These are phyloP conservation scores for Potorous gilbertii DNA, from an alignment of 2,797 vertebrate genomes.

Conservation along the genomic window DNA sequence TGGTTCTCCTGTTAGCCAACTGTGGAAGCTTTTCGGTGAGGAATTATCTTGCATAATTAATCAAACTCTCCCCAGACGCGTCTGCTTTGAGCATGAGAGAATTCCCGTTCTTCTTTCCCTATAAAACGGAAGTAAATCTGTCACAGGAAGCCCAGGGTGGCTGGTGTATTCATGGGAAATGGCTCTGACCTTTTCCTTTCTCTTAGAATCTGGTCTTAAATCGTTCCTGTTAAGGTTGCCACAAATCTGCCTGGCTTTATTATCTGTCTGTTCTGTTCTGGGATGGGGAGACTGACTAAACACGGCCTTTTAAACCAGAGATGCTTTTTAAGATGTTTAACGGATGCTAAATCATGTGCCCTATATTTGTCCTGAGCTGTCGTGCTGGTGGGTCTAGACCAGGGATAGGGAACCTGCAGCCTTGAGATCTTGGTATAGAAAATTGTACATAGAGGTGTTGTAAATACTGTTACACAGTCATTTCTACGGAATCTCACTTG, in stretches of 20 bases:
- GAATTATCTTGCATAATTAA: constrained; percentile 21
- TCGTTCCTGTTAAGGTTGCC: not conserved
- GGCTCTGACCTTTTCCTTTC: accelerated
- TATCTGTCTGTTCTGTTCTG: not conserved
- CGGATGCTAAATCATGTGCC: not conserved
- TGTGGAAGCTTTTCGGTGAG: not conserved
- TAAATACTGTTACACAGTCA: not conserved
- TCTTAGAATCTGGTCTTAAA: not conserved
- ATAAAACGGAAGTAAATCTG: constrained; percentile 44
- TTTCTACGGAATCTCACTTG: not conserved
- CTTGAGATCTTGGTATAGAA: too few species aligned
- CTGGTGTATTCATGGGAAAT: not conserved
- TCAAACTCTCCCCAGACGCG: not conserved
- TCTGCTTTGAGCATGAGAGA: constrained; percentile 31
- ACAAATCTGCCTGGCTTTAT: not conserved
- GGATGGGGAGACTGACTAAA: not conserved
- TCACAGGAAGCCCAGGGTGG: not conserved
- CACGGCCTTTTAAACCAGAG: not conserved
- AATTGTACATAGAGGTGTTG: not conserved
- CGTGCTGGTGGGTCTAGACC: not conserved
- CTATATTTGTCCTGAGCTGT: not conserved
- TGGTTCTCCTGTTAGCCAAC: not conserved
- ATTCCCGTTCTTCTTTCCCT: constrained; percentile 15
- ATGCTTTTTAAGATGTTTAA: not conserved
- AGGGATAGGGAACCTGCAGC: too few species aligned